These are phyloP conservation scores for Drosophila cyrtoloma DNA, from an alignment of 2,888 invertebrate species.

Conservation along the genomic window DNA sequence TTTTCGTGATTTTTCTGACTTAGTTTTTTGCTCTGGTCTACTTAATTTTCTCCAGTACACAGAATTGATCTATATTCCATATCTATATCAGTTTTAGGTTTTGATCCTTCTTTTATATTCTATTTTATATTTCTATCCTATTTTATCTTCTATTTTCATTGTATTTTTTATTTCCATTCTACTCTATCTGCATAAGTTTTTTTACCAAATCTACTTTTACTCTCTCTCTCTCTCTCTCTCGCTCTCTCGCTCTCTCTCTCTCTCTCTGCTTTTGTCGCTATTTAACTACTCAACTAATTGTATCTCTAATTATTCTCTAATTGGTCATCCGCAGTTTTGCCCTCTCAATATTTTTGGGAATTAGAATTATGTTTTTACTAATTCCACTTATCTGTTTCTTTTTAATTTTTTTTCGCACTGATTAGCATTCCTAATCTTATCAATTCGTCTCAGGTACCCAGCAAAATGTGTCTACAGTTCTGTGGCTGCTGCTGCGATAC, in stretches of 20 bases:
- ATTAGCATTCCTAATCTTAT: neutral
- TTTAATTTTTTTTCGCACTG: neutral
- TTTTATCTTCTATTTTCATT: neutral
- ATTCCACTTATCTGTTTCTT: too few species aligned
- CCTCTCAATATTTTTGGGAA: neutral
- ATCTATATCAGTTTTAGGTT: neutral
- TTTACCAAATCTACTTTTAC: neutral
- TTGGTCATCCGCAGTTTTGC: neutral
- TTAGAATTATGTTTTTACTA: neutral
- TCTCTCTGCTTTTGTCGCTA: neutral
- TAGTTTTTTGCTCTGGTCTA: neutral
- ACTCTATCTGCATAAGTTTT: neutral
- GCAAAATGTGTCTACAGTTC: slow-evolving; percentile 26
- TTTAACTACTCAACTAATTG: neutral
- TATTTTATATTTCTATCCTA: neutral
- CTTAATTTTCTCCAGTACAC: neutral
- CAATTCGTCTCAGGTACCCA: too few species aligned
- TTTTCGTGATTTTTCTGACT: neutral
- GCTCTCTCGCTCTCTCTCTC: neutral
- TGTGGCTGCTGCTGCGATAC: slow-evolving; percentile 15
- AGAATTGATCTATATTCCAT: neutral
- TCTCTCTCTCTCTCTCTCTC: too few species aligned
- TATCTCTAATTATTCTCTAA: neutral
- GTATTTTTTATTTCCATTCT: neutral
- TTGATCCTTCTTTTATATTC: neutral